These are phyloP conservation scores for Danio jaintianensis DNA, from an alignment of 2,797 vertebrate species.

Conservation along the genomic window DNA sequence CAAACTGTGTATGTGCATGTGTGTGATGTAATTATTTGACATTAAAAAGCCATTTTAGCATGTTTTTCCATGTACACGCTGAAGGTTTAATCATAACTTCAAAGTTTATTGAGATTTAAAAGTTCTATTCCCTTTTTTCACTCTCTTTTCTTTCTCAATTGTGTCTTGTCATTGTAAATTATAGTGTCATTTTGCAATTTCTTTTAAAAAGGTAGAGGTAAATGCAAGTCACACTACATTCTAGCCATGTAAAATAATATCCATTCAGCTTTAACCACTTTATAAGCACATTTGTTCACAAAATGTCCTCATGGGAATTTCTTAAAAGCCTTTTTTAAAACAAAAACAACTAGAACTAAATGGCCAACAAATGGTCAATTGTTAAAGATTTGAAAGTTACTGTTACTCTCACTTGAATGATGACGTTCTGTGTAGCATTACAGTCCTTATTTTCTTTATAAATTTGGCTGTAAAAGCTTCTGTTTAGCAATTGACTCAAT, in stretches of 20 bases:
- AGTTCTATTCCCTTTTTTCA: neutral
- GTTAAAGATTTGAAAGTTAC: conserved; percentile 2
- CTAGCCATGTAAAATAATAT: neutral
- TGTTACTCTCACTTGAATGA: neutral
- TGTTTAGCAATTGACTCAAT: neutral
- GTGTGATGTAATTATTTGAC: too few relatives aligned
- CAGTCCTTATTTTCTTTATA: conserved; percentile 4
- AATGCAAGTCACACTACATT: conserved; percentile 1
- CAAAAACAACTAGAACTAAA: neutral
- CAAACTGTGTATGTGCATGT: too few relatives aligned
- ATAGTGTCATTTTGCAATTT: neutral
- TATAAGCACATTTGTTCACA: neutral
- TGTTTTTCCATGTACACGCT: too few relatives aligned
- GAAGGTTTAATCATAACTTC: too few relatives aligned
- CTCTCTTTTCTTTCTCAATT: neutral
- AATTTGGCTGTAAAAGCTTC: neutral
- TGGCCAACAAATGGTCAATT: neutral
- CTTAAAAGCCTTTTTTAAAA: conserved; percentile 1
- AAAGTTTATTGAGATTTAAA: neutral
- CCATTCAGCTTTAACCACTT: neutral
- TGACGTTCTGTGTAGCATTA: neutral
- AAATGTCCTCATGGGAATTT: neutral
- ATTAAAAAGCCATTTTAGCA: too few relatives aligned
- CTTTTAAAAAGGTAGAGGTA: neutral
- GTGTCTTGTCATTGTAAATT: neutral